Evolutionary conservation across 2,888 invertebrate species (phyloP).

Genomic region (Orthonevra nobilis): DNA sequence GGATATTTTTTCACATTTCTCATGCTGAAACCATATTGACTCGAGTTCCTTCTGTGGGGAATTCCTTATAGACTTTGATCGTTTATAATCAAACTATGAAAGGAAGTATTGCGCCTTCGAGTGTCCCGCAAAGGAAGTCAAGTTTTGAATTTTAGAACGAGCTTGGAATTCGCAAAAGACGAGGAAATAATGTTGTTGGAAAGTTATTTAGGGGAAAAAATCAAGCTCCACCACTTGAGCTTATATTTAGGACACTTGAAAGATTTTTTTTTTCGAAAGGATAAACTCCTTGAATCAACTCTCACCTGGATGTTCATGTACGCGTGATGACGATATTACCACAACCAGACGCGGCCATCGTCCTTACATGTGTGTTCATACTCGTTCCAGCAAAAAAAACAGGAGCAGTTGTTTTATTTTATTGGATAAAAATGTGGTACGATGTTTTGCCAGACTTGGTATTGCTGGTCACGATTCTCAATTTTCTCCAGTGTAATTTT

Average conservation of each 20-base stretch:
- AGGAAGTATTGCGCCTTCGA: too few relatives aligned
- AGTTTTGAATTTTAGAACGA: too few relatives aligned
- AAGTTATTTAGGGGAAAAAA: conserved; percentile 67
- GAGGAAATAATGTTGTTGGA: conserved; percentile 46
- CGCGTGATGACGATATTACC: conserved; percentile 49
- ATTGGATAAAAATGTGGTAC: neutral
- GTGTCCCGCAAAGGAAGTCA: too few relatives aligned
- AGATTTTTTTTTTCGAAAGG: conserved; percentile 59
- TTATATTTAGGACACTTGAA: conserved; percentile 54
- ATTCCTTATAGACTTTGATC: too few relatives aligned
- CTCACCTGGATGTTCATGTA: conserved; percentile 49
- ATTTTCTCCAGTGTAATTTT: too few relatives aligned
- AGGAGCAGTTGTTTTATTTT: too few relatives aligned
- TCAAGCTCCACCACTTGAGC: conserved; percentile 37
- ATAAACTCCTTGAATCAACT: conserved; percentile 59
- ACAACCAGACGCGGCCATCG: too few relatives aligned
- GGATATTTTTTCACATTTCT: neutral
- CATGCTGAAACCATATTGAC: conserved; percentile 16
- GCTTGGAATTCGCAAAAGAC: neutral
- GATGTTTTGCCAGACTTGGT: conserved; percentile 24
- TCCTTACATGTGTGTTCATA: too few relatives aligned
- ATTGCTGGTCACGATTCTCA: conserved; percentile 69
- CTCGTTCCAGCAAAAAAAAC: conserved; percentile 1
- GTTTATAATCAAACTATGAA: neutral
- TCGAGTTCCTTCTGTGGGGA: too few relatives aligned